Base-by-base conservation (phyloP, 2,797 vertebrate species). In the Urocyon cinereoargenteus region DNA sequence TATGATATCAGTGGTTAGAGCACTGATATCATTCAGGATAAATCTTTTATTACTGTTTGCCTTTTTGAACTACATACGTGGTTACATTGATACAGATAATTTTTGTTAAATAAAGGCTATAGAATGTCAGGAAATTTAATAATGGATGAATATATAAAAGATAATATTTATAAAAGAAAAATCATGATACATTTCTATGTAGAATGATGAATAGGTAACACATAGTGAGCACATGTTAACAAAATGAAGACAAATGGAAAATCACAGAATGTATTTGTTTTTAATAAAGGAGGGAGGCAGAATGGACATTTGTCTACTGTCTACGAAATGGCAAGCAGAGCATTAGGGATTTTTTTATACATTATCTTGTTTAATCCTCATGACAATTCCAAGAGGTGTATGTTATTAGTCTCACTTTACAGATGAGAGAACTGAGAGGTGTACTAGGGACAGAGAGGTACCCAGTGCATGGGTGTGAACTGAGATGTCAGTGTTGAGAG, bases 401-500 rank as follows among this genome's bases (percentile, higher is more conserved):
- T 62, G 40, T 72, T 73, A 57, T 86, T 90, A 28, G 40, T 81
- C 15, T 90, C 59, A 81, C 83, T 85, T 91, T 85, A 89, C 18
- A 78, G 36, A 59, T 55, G 62, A 97, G 84, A 92, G 94, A 92
- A 78, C 45, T 24, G 28, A 61, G 79, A 59, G 22, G 21, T 31
- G 12, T 78, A 53, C 4, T 22, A 61, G 21, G 34, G 79, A 53
- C 3, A 53, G 45, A 40, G 28, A 79, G 34, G 14, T 0, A 3
- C 1, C 83, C 5, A 2, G 19, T 36, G 9, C 8, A 3, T 1
- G 24, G 40, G 45, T 36, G 13, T 36, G 15, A 22, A 72, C 28
- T 26, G 15, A 93, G 49, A 78, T n/a, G 34, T 6, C 19, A 5
- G 9, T 16, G n/a, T 51, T 70, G 26, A 66, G 40, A 31, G 51